These are phyloP conservation scores for Nyctibius grandis DNA, from an alignment of 2,797 vertebrate species.

Conservation along the genomic window DNA sequence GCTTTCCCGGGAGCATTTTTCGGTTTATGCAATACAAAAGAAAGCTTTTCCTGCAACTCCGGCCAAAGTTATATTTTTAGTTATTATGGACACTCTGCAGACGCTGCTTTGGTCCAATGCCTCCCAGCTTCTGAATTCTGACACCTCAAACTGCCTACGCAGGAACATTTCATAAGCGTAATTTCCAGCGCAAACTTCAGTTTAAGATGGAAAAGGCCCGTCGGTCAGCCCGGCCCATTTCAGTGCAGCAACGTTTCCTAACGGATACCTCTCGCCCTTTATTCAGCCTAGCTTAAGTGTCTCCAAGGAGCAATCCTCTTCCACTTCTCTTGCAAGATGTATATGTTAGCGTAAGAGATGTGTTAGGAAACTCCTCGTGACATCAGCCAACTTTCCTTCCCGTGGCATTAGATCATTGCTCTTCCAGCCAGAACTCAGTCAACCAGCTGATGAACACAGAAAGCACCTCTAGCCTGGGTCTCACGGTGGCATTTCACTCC, in stretches of 20 bases:
- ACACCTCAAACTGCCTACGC: not conserved
- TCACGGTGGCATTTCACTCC: not conserved
- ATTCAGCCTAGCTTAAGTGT: not conserved
- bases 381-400: not conserved
- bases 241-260: not conserved
- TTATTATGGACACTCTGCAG: not conserved
- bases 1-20: not conserved
- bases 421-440: not conserved
- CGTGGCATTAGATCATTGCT: not conserved
- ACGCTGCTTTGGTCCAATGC: not conserved
- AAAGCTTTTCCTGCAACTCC: not conserved
- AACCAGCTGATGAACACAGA: not conserved
- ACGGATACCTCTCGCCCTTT: not conserved
- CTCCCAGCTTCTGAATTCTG: not conserved
- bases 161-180: not conserved
- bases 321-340: not conserved
- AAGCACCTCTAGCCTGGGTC: not conserved
- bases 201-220: not conserved
- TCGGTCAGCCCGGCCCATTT: not conserved
- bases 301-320: not conserved
- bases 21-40: not conserved
- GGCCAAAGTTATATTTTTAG: not conserved
- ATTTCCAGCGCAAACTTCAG: not conserved
- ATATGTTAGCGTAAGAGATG: rapidly evolving
- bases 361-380: not conserved